Evolutionary conservation across 2,797 vertebrate genomes (phyloP).

Genomic region (Cossypha caffra): DNA sequence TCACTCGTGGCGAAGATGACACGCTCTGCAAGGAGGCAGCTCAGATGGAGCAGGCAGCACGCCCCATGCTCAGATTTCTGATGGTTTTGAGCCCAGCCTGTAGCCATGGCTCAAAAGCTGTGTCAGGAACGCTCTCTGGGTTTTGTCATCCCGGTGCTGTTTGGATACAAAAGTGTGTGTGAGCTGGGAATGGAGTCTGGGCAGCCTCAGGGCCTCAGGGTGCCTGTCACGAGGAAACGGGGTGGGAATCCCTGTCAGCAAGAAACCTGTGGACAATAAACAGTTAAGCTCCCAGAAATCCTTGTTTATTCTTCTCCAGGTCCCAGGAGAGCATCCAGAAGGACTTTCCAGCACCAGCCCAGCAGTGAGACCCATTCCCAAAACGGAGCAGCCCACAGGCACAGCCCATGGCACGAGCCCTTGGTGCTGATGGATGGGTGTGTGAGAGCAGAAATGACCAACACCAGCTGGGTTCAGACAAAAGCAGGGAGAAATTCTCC

Average conservation of each 20-base stretch:
- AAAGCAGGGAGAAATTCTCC: not conserved
- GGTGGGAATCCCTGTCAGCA: not conserved
- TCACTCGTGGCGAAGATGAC: not conserved
- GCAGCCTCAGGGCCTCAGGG: constrained; percentile 17
- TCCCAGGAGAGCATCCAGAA: not conserved
- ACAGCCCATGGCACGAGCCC: not conserved
- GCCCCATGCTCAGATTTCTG: not conserved
- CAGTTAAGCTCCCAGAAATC: not conserved
- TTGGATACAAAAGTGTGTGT: not conserved
- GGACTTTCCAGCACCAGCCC: not conserved
- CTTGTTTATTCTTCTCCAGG: not conserved
- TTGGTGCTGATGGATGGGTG: not conserved
- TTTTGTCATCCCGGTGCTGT: not conserved
- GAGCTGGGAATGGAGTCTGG: not conserved
- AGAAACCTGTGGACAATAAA: not conserved
- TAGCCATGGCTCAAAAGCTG: not conserved
- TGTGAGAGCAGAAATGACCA: not conserved
- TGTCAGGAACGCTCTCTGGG: constrained; percentile 22
- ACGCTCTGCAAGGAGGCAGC: not conserved
- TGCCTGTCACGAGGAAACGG: not conserved
- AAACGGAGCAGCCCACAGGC: not conserved
- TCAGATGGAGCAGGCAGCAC: not conserved
- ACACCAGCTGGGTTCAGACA: not conserved
- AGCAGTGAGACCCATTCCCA: not conserved
- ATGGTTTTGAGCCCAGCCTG: not conserved